A percentile compares a stretch with the other conserved stretches of the same genome.
Evolutionary conservation across 2,113 vertebrate genomes (phyloP).

Genomic region (Danio rerio): GRCz12tu NC_133182.1:65727501-65728000

Average conservation of each 20-base stretch:
- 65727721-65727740: no score
- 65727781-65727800: conserved; percentile 58
- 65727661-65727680: no score
- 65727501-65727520: no score
- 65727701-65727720: no score
- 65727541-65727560: no score
- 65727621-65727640: no score
- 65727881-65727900: conserved; percentile 71
- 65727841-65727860: conserved; percentile 77
- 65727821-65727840: conserved; percentile 72
- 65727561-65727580: no score
- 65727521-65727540: no score
- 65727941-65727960: conserved; percentile 23
- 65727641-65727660: no score
- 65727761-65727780: conserved; percentile 29
- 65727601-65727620: no score
- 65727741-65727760: background rate
- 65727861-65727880: conserved; percentile 72
- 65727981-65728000: background rate
- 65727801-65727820: conserved; percentile 70
- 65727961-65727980: conserved; percentile 39
- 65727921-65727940: conserved; percentile 34
- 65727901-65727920: conserved; percentile 20
- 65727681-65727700: no score
- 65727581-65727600: no score